Evolutionary conservation across 2,113 vertebrate genomes (phyloP).

Genomic region (Holacanthus passer): DNA sequence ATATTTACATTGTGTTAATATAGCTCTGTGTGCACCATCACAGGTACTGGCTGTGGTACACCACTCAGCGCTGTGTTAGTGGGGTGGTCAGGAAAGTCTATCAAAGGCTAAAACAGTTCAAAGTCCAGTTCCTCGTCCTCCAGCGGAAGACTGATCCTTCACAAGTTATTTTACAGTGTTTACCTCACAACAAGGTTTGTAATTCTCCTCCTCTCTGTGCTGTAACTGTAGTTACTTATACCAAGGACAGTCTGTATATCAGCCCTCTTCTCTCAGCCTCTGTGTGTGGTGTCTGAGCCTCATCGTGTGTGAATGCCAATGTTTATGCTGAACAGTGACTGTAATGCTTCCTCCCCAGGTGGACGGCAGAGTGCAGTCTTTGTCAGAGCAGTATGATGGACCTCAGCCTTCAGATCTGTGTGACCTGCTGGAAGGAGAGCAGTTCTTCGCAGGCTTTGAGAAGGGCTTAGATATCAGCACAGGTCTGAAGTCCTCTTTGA

Average conservation of each 20-base stretch:
- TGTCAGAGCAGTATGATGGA: conserved; percentile 90
- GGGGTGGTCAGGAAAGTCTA: conserved; percentile 92
- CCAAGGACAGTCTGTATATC: not conserved
- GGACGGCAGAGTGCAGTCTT: conserved; percentile 86
- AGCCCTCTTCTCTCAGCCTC: not conserved
- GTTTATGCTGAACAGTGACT: not conserved
- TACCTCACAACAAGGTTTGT: conserved; percentile 90
- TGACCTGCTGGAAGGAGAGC: conserved; percentile 95
- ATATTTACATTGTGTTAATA: conserved; percentile 21
- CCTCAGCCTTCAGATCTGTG: conserved; percentile 96
- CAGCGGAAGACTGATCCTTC: conserved; percentile 92
- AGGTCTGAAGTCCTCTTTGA: conserved; percentile 81
- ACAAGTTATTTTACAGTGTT: conserved; percentile 94
- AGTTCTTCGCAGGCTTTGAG: conserved; percentile 97
- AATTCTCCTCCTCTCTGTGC: not conserved
- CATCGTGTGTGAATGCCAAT: not conserved
- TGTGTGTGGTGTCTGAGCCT: not conserved
- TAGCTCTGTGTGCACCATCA: conserved; percentile 25
- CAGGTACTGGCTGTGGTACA: conserved; percentile 99
- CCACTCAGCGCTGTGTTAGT: conserved; percentile 89
- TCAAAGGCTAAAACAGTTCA: conserved; percentile 91
- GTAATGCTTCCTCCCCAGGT: conserved; percentile 75
- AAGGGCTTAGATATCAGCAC: conserved; percentile 89
- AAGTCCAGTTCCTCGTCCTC: conserved; percentile 93
- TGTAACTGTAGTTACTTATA: not conserved